These are phyloP conservation scores for Prunella himalayana DNA, from an alignment of 2,113 vertebrate species.

Conservation along the genomic window DNA sequence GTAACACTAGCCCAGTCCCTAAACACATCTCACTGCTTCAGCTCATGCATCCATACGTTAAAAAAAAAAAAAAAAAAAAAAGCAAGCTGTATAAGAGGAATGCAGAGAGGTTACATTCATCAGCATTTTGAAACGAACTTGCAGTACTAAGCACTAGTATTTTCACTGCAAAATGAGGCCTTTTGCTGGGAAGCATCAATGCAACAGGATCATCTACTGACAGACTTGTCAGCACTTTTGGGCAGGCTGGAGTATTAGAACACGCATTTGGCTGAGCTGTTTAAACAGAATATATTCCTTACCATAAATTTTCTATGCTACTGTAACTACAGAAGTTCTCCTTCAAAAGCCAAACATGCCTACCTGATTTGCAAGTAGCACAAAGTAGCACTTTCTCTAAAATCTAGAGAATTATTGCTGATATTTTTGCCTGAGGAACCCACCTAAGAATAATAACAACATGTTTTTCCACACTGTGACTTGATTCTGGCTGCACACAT, in stretches of 20 bases:
- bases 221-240: slow-evolving; percentile 34
- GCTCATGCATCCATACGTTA: accelerated
- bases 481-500: not conserved
- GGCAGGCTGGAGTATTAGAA: not conserved
- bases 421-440: not conserved
- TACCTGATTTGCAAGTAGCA: not conserved
- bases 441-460: not conserved
- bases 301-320: not conserved
- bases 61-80: not conserved
- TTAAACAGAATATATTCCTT: not conserved
- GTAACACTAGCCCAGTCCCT: not conserved
- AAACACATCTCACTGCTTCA: not conserved
- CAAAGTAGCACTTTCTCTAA: not conserved
- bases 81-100: not conserved
- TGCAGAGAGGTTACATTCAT: not conserved
- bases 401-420: not conserved
- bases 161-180: slow-evolving; percentile 14
- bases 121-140: slow-evolving; percentile 32
- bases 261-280: not conserved
- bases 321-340: not conserved
- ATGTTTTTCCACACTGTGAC: not conserved
- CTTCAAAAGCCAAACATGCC: not conserved
- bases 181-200: slow-evolving; percentile 39
- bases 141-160: slow-evolving; percentile 15
- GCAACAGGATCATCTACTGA: not conserved